Conservation (phyloP, 1,140 invertebrate genomes). For the Nasonia giraulti region DNA sequence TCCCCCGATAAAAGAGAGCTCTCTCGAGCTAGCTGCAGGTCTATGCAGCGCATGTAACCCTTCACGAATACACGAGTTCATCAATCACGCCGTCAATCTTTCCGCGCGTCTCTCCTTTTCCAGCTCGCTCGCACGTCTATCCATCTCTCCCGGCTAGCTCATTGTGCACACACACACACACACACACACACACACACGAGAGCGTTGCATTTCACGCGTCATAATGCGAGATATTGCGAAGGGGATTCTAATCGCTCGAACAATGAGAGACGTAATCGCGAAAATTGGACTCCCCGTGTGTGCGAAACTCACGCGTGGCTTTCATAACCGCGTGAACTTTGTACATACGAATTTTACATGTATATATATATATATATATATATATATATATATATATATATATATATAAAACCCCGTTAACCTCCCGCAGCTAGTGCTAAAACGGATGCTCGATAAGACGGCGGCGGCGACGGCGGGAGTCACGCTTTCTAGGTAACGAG, state of each 20-base stretch:
- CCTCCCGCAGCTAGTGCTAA: conserved; percentile 28
- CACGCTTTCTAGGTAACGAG: conserved; percentile 55
- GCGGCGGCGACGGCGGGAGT: conserved; percentile 31
- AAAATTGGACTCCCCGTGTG: not conserved
- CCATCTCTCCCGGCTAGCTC: not conserved
- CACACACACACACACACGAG: too few relatives aligned
- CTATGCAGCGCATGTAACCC: not conserved
- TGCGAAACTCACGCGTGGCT: not conserved
- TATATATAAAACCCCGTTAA: not conserved
- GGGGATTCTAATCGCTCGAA: conserved; percentile 12
- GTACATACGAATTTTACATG: not conserved
- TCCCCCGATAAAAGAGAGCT: not conserved
- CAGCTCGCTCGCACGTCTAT: not conserved
- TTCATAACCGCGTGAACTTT: not conserved
- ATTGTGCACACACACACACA: too few relatives aligned
- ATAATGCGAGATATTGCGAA: conserved; percentile 15
- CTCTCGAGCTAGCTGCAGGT: not conserved
- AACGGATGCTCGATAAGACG: conserved; percentile 53
- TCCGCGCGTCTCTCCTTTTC: not conserved
- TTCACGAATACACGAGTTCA: conserved; percentile 4
- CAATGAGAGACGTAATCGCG: not conserved
- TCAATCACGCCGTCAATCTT: conserved; percentile 21
- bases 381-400: too few relatives aligned
- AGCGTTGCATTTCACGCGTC: conserved; percentile 28
- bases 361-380: too few relatives aligned